Evolutionary conservation across 2,888 invertebrate species (phyloP), one percentile per base, ranked within the genome.

Genomic region (Meliscaeva auricollis): DNA sequence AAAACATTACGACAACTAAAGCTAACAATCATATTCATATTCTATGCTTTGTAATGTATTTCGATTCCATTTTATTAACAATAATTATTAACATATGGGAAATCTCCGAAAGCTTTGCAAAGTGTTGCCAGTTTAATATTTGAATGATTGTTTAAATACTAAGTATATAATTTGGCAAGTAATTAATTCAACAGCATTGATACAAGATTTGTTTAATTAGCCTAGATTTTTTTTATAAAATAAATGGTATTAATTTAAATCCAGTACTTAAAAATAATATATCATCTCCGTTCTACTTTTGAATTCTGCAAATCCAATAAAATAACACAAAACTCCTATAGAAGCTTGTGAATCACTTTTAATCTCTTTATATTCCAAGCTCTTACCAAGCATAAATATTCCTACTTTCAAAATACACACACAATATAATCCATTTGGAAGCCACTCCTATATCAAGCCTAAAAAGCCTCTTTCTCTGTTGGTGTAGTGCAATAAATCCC

Each of bases 341-440:
- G 2, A 11, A 64, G n/a, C 9, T 17, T 30, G 46, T 56, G 41
- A 52, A 60, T 82, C 44, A 44, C 32, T 56, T 46, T 30, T 56
- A 73, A 82, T 77, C 52, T 58, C 52, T 50, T 52, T 68, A 72
- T 52, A 82, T 82, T 77, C 46, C 66, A 54, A 60, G 54, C 68
- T 46, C 73, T 78, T 82, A 73, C 30, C 78, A 60, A 20, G 52
- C 50, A 77, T 73, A 66, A 68, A 73, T 77, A 54, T 60, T 44
- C 54, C 35, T 17, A 48, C 26, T 41, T 46, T 17, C n/a, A 46
- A 13, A 11, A 73, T 30, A 48, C 35, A 48, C 15, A 30, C 17
- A 11, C 11, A 52, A 0, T 66, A 46, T 62, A 62, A 44, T 80
- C 62, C 41, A 80, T 22, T 69, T n/a, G n/a, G 3, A 75, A 70